Conservation (phyloP, 2,797 vertebrate species). For the Acanthurus leucopareius region DNA sequence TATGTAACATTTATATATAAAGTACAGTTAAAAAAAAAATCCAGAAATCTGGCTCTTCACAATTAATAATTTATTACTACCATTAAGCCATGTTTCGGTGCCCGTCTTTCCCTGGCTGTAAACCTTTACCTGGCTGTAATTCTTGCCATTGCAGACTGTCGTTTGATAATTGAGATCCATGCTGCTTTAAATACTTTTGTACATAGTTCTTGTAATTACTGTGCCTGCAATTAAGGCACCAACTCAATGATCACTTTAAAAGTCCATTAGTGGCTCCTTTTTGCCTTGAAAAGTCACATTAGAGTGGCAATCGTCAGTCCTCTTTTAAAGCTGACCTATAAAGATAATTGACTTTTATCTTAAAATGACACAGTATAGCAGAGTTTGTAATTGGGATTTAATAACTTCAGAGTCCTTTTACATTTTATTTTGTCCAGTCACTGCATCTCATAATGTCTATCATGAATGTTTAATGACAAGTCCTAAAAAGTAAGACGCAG, state of each 20-base stretch:
- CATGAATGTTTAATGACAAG: conserved; percentile 37
- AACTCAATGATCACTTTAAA: conserved; percentile 43
- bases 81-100: neutral
- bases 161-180: conserved; percentile 45
- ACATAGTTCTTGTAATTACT: conserved; percentile 26
- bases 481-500: conserved; percentile 13
- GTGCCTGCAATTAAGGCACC: conserved; percentile 31
- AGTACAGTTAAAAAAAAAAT: neutral
- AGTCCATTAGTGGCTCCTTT: conserved; percentile 40
- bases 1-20: too few species aligned
- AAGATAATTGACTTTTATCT: conserved; percentile 41
- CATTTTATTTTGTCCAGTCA: conserved; percentile 33
- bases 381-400: conserved; percentile 22
- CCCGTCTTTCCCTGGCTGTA: conserved; percentile 6
- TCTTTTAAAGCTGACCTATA: conserved; percentile 45
- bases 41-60: neutral
- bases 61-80: neutral
- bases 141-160: conserved; percentile 26
- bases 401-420: conserved; percentile 22
- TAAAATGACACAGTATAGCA: conserved; percentile 21
- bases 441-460: conserved; percentile 2
- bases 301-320: conserved; percentile 38
- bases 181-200: conserved; percentile 41
- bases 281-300: conserved; percentile 48
- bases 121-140: conserved; percentile 6